Base-by-base conservation (phyloP, 2,797 vertebrate species). In the Urosaurus nigricauda region DNA sequence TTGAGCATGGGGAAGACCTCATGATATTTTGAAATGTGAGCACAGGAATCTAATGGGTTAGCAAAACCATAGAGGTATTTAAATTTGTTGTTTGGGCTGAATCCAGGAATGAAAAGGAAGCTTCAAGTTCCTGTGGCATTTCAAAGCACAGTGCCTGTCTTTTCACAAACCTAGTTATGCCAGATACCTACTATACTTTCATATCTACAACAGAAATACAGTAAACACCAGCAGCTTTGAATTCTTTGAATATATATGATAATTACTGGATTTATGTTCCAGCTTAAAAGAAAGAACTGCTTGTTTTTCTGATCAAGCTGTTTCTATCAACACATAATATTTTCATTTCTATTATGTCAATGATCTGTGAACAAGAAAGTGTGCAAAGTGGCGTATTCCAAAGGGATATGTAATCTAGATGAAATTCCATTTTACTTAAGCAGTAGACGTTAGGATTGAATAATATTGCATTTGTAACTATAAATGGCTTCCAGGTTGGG, bases 281-380 rank as follows among this genome's bases (percentile, higher is more conserved):
- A 79, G 60, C 75, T 68, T 70, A 40, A 78, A 70, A 77, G 16
- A 85, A 85, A 68, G 21, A 53, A 79, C 43, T 79, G 85, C 85
- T 86, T 70, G 43, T 35, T 79, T 79, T 79, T 70, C 60, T 70
- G 60, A 86, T 79, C 60, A 86, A 79, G 43, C 84, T 68, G 75
- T 86, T 79, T 65, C 85, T 79, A 86, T 68, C 85, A 86, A 35
- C 56, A 79, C 85, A 70, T 86, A 86, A 65, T 86, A 63, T 79
- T 86, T 79, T 40, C 60, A 7, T 70, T 86, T 68, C 85, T 79
- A 79, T 86, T 86, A 86, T 70, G 75, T 56, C 85, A 86, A 70
- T 86, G 75, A 51, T 70, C 75, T 86, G 75, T 86, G 85, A 86
- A 53, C n/a, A 86, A 86, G 26, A 53, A 63, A 81, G 75, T 79